Base-by-base conservation (phyloP, 2,113 vertebrate species). In the Formicarius rufipectus region DNA sequence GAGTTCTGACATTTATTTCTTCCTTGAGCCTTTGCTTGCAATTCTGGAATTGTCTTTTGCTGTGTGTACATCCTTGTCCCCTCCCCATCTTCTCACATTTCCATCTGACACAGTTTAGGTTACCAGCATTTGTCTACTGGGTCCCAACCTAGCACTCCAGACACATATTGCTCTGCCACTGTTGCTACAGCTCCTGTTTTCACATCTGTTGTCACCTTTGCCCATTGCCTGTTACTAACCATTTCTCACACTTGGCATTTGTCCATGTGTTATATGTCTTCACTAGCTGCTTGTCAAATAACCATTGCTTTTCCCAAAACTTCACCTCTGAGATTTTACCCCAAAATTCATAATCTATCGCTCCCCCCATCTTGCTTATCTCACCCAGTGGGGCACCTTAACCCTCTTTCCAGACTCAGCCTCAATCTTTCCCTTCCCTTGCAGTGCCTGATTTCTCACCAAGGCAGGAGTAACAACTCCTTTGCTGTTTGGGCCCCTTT, bases 381-480 rank as follows among this genome's bases (percentile, higher is more conserved):
- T 59, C 17, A 8, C 50, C n/a, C 6, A 0, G 9, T 5, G 9
- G 19, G 13, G 3, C 74, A 77, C 44, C 15, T 68, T 25, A 30
- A 77, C 27, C 45, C 35, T 84, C 33, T 45, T 85, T 76, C 77
- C 44, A 68, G 44, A 4, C 20, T 6, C 7, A 76, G 58, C 22
- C 35, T 47, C 18, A 11, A 6, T 28, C 33, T 40, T 71, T 66
- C 37, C 42, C 33, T 60, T 22, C 20, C 35, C 35, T 49, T 47
- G 72, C 75, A 88, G 59, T 10, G 1, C 40, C 20, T 45, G 31
- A 16, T 87, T 62, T 40, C n/a, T 67, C 6, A 0, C 55, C 6
- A 2, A 31, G 14, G 13, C 47, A 27, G 60, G 17, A 60, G 5
- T 39, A 37, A 14, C 3, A 0, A 5, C 0, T 0, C 3, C 60